Evolutionary conservation across 2,113 vertebrate genomes (phyloP), one percentile per base, ranked within the genome.

Genomic region (Paedocypris sp.): DNA sequence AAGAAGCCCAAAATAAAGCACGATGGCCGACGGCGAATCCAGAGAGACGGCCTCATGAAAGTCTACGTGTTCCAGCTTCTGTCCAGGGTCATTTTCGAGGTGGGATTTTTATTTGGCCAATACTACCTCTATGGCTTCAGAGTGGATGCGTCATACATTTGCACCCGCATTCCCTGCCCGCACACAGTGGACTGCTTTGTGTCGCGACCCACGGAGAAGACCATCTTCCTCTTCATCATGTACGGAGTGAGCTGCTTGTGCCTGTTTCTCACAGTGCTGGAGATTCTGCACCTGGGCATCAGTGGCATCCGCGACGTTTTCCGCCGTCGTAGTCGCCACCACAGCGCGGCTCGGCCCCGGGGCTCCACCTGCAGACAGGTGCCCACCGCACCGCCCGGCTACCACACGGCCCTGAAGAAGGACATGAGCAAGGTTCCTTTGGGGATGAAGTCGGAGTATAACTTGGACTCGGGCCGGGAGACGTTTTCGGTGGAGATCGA

Each of bases 181-280:
- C 90, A 93, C 81, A 90, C 80, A 0, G 88, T 94, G 3, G 90
- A 94, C 53, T 94, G 91, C 74, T 93, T 91, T 2, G 82, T 94
- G 31, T 94, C 91, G 0, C 87, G 91, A 0, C 91, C 91, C 19
- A 94, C 91, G 0, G 91, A 94, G 75, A 94, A 94, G 62, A 93
- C 90, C 1, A 91, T 92, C 74, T 94, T 94, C 73, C 82, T 93
- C 53, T 79, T 88, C 38, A 82, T 92, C 60, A 94, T 94, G 91
- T 94, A 94, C 0, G 88, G 73, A 0, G 90, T 93, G 65, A 91
- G 90, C 0, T 74, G 76, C 19, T 78, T 94, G 42, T 94, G 91
- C 62, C 81, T 94, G 61, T 75, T 91, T 47, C 88, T 94, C 56
- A 92, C 89, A 4, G 1, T 91, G 36, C 72, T 90, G 0, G 91